phyloP scores from a whole-genome alignment of 1,140 invertebrate species.

The Artemia franciscana region DNA sequence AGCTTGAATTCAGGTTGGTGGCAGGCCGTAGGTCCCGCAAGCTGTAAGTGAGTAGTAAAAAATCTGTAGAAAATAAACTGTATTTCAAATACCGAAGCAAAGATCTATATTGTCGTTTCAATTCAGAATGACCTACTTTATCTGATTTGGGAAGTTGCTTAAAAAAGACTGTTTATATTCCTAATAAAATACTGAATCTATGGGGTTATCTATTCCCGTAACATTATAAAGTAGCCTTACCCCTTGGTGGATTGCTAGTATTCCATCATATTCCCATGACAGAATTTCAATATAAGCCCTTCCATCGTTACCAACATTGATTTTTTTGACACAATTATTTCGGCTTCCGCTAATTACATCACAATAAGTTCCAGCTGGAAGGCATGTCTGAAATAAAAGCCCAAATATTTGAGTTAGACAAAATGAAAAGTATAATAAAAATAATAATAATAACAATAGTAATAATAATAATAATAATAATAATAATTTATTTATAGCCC shows the following conservation, averaged over 20 bases:
- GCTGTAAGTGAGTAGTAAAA: too few species aligned
- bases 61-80: too few species aligned
- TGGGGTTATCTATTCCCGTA: too few species aligned
- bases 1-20: too few species aligned
- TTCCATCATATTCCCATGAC: constrained; percentile 33
- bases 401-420: constrained; percentile 7
- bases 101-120: too few species aligned
- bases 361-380: constrained; percentile 53
- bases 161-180: too few species aligned
- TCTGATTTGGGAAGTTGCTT: too few species aligned
- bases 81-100: too few species aligned
- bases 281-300: constrained; percentile 33
- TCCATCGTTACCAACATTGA: constrained; percentile 36
- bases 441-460: not conserved
- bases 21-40: too few species aligned
- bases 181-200: too few species aligned
- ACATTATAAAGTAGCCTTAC: not conserved
- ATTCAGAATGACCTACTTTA: too few species aligned
- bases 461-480: not conserved
- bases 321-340: constrained; percentile 38
- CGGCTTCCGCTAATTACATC: constrained; percentile 52
- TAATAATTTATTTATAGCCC: not conserved
- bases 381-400: constrained; percentile 29
- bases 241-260: constrained; percentile 43
- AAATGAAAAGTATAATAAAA: constrained; percentile 6